Evolutionary conservation across 2,113 vertebrate genomes (phyloP).

Genomic region (Catharus minimus): DNA sequence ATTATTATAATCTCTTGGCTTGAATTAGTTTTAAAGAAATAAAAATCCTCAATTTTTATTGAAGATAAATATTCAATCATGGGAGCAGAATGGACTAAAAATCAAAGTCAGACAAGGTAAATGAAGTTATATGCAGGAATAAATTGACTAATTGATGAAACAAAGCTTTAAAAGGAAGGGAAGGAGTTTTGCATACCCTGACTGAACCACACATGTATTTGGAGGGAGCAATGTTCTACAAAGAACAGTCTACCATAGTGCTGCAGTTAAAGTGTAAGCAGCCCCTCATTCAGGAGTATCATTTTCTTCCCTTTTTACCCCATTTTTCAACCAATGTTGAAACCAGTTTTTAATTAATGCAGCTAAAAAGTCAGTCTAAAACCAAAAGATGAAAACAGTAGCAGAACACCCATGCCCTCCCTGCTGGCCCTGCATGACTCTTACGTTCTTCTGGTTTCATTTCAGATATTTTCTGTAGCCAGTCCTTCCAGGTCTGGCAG

Average conservation of each 20-base stretch:
- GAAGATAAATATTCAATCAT: neutral
- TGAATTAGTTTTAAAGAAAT: neutral
- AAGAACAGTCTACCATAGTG: neutral
- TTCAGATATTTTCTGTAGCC: slow-evolving; percentile 94
- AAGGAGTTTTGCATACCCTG: neutral
- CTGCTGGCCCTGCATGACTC: neutral
- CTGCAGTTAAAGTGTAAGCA: neutral
- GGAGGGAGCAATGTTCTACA: neutral
- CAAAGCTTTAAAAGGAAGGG: neutral
- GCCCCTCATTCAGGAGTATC: neutral
- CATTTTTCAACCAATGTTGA: neutral
- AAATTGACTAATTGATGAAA: neutral
- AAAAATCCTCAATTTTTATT: neutral
- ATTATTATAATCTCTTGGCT: neutral
- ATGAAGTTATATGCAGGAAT: neutral
- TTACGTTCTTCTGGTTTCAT: slow-evolving; percentile 97
- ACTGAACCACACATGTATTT: neutral
- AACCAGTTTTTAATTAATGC: neutral
- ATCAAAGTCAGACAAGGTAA: neutral
- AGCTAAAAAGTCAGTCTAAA: neutral
- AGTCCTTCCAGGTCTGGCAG: slow-evolving; percentile 95
- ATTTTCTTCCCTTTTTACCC: neutral
- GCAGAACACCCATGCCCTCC: fast-evolving
- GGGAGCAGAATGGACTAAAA: neutral
- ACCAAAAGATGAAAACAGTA: neutral